Evolutionary conservation across 2,888 invertebrate genomes (phyloP).

Genomic region (Cheilosia impressa): DNA sequence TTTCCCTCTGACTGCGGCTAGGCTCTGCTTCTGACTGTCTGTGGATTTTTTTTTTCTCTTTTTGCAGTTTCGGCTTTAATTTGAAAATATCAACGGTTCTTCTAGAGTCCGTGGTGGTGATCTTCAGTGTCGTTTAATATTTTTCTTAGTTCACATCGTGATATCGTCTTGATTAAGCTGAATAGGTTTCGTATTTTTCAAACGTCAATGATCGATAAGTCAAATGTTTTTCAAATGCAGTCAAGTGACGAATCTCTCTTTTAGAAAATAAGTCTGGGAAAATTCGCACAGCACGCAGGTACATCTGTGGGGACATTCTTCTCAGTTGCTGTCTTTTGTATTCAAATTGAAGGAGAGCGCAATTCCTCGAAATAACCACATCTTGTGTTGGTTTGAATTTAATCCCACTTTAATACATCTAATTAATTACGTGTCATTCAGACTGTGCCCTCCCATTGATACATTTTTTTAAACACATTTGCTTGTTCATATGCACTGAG

Average conservation of each 20-base stretch:
- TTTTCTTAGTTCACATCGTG: constrained; percentile 23
- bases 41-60: background rate
- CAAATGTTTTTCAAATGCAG: constrained; percentile 23
- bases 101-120: constrained; percentile 10
- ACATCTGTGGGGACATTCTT: constrained; percentile 17
- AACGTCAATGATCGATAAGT: constrained; percentile 63
- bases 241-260: constrained; percentile 13
- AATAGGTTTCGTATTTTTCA: constrained; percentile 53
- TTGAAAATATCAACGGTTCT: constrained; percentile 64
- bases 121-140: constrained; percentile 36
- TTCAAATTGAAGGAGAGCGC: constrained; percentile 50
- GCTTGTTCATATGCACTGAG: constrained; percentile 22
- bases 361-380: constrained; percentile 58
- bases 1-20: background rate
- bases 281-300: too few species aligned
- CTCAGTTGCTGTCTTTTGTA: constrained; percentile 9
- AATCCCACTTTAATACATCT: constrained; percentile 77
- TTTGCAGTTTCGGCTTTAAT: constrained; percentile 56
- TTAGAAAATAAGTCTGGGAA: background rate
- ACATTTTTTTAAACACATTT: constrained; percentile 45
- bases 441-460: constrained; percentile 76
- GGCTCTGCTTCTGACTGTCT: background rate
- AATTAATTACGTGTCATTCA: constrained; percentile 78
- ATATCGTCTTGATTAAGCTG: constrained; percentile 60
- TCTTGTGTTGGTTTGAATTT: constrained; percentile 70